Conservation (phyloP, 1,140 invertebrate genomes). For the Palaemon carinicauda region DNA sequence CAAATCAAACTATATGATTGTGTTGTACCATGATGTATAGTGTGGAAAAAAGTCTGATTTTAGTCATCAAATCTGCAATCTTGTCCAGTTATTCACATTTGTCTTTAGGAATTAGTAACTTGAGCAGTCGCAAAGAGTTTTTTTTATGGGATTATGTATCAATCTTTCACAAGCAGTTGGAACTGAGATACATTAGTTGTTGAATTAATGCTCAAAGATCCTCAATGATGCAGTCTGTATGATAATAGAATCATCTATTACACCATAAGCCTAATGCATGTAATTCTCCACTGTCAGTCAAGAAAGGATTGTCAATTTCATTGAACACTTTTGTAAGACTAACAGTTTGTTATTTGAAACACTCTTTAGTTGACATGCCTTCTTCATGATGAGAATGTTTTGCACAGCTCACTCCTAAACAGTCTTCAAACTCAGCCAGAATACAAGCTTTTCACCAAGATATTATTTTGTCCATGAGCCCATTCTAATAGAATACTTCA, state of each 20-base stretch:
- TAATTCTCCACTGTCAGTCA: slow-evolving; percentile 43
- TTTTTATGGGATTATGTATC: slow-evolving; percentile 19
- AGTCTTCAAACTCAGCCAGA: slow-evolving; percentile 23
- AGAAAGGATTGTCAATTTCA: slow-evolving; percentile 56
- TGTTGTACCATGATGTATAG: not conserved
- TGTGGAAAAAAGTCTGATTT: no score
- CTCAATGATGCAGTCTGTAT: slow-evolving; percentile 26
- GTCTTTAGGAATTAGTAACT: not conserved
- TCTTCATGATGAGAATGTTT: slow-evolving; percentile 17
- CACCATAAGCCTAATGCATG: slow-evolving; percentile 35
- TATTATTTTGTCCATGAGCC: slow-evolving; percentile 25
- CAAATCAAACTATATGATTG: not conserved
- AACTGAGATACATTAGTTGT: slow-evolving; percentile 26
- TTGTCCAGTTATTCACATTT: not conserved
- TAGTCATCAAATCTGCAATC: no score
- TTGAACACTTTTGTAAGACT: slow-evolving; percentile 36
- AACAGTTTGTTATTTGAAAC: slow-evolving; percentile 42
- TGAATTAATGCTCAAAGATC: slow-evolving; percentile 12
- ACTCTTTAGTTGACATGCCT: slow-evolving; percentile 35
- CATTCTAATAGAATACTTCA: not conserved
- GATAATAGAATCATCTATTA: slow-evolving; percentile 28
- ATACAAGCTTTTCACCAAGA: not conserved
- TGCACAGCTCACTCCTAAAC: not conserved
- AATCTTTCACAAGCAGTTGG: not conserved
- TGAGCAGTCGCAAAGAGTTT: slow-evolving; percentile 23